Evolutionary conservation across 2,797 vertebrate genomes (phyloP), one percentile per base, ranked within the genome.

Genomic region (Lagodon rhomboides): DNA sequence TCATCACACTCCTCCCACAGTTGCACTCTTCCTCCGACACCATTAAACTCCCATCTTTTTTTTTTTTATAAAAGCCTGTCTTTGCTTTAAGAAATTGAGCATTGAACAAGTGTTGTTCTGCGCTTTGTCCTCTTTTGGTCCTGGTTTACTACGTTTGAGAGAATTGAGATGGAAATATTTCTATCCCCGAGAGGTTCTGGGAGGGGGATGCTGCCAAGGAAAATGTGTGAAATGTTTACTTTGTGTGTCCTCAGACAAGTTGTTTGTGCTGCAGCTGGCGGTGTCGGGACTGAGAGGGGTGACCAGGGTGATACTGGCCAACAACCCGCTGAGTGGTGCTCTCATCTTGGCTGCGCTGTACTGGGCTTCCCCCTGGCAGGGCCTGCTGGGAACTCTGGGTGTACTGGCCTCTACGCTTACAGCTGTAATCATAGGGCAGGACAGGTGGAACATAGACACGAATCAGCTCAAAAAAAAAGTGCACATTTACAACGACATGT

Each of bases 241-340:
- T 15, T 65, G 3, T 84, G n/a, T 86, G 22, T 83, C 62, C 50
- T 50, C 90, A 96, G 95, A 94, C 70, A 89, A 84, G 80, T 22
- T 41, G 4, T 92, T 94, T 63, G 68, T 73, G 17, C 75, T 95
- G 79, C 95, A 94, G 91, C 85, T 96, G 90, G 75, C 44, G 3
- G 88, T 94, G 68, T 95, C 94, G 89, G 77, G 84, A 69, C 88
- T 96, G 30, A 89, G 95, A 49, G 95, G 93, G 38, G 92, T 95
- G 75, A 23, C 90, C 72, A 84, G 89, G 59, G 95, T 96, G 84
- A 95, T 93, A 68, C 85, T 95, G 59, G 94, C 92, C 55, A 94
- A 95, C 88, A 96, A 95, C 88, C 95, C 95, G 0, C 68, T 95
- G 82, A 94, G 93, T 47, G 95, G 95, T 2, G 91, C 73, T 69